Conservation (phyloP, 1,140 invertebrate genomes). For the Coptotermes formosanus region DNA sequence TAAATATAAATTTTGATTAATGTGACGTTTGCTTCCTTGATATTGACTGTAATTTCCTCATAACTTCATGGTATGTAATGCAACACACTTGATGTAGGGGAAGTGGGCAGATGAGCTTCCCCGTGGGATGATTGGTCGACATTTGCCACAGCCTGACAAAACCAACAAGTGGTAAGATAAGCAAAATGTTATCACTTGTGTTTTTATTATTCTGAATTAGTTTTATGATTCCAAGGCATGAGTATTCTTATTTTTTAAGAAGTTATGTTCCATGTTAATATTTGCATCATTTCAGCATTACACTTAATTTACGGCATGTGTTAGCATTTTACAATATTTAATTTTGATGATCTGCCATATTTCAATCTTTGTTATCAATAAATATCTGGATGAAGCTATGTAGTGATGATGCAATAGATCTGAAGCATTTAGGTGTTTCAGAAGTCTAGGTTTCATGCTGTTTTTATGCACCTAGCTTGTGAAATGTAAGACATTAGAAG, state of each 20-base stretch:
- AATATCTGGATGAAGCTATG: too few relatives aligned
- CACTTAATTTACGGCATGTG: not conserved
- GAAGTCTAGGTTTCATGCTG: too few relatives aligned
- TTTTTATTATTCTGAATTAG: constrained; percentile 21
- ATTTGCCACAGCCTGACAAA: constrained; percentile 46
- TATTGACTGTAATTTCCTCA: not conserved
- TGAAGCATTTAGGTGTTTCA: too few relatives aligned
- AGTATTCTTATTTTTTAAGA: not conserved
- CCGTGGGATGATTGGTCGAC: constrained; percentile 50
- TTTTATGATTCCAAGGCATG: not conserved
- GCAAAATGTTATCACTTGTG: not conserved
- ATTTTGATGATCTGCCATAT: too few relatives aligned
- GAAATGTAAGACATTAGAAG: too few relatives aligned
- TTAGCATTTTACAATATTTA: not conserved
- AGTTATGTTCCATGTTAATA: not conserved
- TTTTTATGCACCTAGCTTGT: too few relatives aligned
- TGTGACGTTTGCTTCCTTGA: not conserved
- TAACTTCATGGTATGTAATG: not conserved
- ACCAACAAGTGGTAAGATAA: constrained; percentile 43
- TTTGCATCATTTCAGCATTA: not conserved
- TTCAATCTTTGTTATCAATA: too few relatives aligned
- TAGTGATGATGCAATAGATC: too few relatives aligned
- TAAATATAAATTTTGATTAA: too few relatives aligned
- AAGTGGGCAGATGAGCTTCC: constrained; percentile 55
- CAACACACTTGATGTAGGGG: constrained; percentile 47